Conservation (phyloP, 2,113 vertebrate genomes). For the Cinclus cinclus region DNA sequence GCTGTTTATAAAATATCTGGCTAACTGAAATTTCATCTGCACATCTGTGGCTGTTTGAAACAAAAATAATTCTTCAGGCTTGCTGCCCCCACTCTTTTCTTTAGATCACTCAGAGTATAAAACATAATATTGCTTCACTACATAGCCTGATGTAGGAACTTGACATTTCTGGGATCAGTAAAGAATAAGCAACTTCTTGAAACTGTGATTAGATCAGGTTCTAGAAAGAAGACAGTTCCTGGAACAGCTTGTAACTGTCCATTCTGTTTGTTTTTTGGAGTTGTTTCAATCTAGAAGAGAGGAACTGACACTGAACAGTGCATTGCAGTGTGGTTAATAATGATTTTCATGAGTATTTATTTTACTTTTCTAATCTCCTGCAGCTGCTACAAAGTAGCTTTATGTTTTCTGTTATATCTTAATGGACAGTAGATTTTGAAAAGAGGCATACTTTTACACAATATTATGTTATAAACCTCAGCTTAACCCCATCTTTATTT, state of each 20-base stretch:
- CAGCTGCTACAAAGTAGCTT: not conserved
- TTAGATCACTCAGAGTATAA: not conserved
- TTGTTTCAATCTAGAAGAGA: not conserved
- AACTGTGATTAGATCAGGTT: not conserved
- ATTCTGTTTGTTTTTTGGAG: not conserved
- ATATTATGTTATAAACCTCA: not conserved
- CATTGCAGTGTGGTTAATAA: not conserved
- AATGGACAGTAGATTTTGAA: not conserved
- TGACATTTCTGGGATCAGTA: not conserved
- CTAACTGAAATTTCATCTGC: not conserved
- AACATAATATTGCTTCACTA: not conserved
- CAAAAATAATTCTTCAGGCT: not conserved
- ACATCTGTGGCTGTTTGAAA: not conserved
- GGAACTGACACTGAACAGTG: not conserved
- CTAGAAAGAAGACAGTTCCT: not conserved
- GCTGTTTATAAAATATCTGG: not conserved
- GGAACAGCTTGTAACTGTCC: not conserved
- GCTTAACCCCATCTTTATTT: not conserved
- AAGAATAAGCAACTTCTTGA: not conserved
- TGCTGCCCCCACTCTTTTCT: not conserved
- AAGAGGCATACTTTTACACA: not conserved
- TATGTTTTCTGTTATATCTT: not conserved
- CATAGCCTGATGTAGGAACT: not conserved
- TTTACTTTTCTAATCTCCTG: not conserved
- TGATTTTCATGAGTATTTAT: not conserved